phyloP scores from a whole-genome alignment of 2,888 invertebrate genomes.

The Aphidoletes aphidimyza region DNA sequence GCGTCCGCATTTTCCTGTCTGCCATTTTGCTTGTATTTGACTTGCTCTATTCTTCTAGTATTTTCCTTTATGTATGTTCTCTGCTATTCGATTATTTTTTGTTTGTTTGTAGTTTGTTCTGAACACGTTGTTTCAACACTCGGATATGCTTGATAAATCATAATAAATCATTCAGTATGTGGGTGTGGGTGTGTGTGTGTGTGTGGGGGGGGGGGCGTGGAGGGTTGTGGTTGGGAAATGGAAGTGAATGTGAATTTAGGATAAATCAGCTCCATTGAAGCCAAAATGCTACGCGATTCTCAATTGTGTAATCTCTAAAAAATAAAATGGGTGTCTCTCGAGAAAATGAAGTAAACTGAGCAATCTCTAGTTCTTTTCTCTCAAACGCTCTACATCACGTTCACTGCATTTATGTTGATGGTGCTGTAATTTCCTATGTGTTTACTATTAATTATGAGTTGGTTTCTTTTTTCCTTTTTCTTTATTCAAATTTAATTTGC shows the following conservation, averaged over 20 bases:
- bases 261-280: background rate
- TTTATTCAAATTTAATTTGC: background rate
- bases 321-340: background rate
- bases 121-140: background rate
- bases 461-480: too few species aligned
- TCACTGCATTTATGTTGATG: too few species aligned
- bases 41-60: background rate
- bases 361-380: background rate
- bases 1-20: background rate
- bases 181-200: background rate
- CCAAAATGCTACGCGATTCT: background rate
- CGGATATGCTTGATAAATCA: conserved; percentile 14
- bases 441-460: background rate
- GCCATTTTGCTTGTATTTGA: background rate
- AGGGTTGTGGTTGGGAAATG: background rate
- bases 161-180: background rate
- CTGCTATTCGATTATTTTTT: conserved; percentile 1
- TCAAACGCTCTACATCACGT: background rate
- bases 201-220: background rate
- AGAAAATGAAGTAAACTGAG: background rate
- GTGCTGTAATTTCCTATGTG: background rate
- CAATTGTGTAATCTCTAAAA: background rate
- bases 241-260: background rate
- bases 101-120: background rate
- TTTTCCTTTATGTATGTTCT: background rate